These are phyloP conservation scores for Timandra comae DNA, from an alignment of 2,888 invertebrate species.

Conservation along the genomic window DNA sequence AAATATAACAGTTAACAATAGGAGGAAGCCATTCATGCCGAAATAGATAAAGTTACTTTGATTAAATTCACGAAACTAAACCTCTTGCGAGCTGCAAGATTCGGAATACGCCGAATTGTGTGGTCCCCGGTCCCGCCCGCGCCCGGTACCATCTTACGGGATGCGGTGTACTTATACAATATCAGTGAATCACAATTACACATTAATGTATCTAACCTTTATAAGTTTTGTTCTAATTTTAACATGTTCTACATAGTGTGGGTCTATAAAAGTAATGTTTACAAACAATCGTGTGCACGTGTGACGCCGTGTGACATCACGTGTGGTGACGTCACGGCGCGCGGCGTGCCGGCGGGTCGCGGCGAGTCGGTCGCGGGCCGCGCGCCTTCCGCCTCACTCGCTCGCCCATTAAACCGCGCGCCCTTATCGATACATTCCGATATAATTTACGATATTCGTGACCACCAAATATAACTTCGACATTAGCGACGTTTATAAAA, in stretches of 20 bases:
- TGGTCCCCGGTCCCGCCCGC: conserved; percentile 5
- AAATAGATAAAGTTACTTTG: conserved; percentile 41
- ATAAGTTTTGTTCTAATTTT: no score
- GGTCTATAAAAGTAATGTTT: no score
- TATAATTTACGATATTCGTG: conserved; percentile 52
- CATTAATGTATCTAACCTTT: no score
- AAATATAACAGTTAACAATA: conserved; percentile 10
- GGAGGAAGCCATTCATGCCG: conserved; percentile 28
- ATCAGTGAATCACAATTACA: no score
- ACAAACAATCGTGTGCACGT: no score
- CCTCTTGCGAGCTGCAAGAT: conserved; percentile 33
- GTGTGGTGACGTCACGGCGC: no score
- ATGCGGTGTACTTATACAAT: conserved; percentile 1
- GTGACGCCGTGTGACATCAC: no score
- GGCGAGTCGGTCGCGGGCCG: no score
- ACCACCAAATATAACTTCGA: conserved; percentile 43
- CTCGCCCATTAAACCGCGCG: conserved; percentile 4
- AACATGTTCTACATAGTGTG: no score
- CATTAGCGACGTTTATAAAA: conserved; percentile 49
- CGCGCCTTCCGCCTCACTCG: no score
- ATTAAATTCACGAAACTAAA: conserved; percentile 37
- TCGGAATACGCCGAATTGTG: conserved; percentile 20
- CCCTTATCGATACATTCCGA: conserved; percentile 16
- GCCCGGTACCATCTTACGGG: no score
- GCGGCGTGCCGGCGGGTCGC: no score